Evolutionary conservation across 2,888 invertebrate species (phyloP).

Genomic region (Isotomurus palustris): DNA sequence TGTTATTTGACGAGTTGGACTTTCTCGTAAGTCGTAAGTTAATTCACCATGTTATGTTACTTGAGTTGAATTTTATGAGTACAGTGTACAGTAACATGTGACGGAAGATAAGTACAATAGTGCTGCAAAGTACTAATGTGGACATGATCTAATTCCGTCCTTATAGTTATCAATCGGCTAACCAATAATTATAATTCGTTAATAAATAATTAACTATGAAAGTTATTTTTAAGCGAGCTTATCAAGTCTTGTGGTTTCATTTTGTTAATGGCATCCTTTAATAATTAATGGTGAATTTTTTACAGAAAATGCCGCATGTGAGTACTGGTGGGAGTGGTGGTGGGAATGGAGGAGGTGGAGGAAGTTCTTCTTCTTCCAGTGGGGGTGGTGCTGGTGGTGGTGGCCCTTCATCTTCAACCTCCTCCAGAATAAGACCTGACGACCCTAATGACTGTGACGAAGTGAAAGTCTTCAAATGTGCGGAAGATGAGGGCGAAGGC

Average conservation of each 20-base stretch:
- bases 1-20: no score
- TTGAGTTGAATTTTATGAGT: no score
- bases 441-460: conserved; percentile 46
- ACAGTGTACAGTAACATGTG: no score
- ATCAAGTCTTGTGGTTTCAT: neutral
- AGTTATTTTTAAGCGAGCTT: neutral
- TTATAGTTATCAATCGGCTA: no score
- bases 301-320: conserved; percentile 12
- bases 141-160: no score
- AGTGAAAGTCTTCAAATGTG: conserved; percentile 44
- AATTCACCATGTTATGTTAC: no score
- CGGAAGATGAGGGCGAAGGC: conserved; percentile 44
- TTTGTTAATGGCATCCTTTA: neutral
- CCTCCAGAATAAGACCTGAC: conserved; percentile 41
- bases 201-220: no score
- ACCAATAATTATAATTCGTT: no score
- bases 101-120: no score
- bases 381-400: conserved; percentile 35
- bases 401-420: conserved; percentile 32
- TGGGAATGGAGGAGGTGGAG: neutral
- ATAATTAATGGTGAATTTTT: neutral
- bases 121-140: no score
- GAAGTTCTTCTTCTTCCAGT: conserved; percentile 16
- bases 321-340: neutral
- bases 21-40: no score